A percentile compares a stretch with the other conserved stretches of the same genome.
Conservation (phyloP, 1,140 invertebrate species). For the Gonioctena quinquepunctata region DNA sequence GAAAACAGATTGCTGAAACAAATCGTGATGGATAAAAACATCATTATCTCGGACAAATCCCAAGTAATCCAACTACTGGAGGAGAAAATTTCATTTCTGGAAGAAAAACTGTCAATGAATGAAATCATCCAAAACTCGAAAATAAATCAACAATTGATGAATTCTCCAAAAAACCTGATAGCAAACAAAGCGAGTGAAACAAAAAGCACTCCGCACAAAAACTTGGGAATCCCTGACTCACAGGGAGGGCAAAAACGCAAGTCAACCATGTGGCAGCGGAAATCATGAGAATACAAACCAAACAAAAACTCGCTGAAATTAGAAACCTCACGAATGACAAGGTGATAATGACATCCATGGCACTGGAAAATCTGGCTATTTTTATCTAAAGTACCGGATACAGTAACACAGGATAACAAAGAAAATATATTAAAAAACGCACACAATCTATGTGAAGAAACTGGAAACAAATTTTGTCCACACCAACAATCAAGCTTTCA, state of each 20-base stretch:
- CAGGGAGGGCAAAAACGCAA: neutral
- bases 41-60: neutral
- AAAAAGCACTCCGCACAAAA: neutral
- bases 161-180: neutral
- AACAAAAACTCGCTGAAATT: neutral
- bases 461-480: neutral
- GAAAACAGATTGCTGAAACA: conserved; percentile 2
- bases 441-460: conserved; percentile 2
- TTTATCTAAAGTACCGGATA: conserved; percentile 6
- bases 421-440: neutral
- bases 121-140: neutral
- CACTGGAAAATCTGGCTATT: neutral
- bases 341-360: conserved; percentile 1
- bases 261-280: neutral
- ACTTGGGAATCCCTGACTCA: neutral
- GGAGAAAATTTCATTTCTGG: neutral
- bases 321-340: neutral
- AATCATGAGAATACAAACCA: conserved; percentile 7
- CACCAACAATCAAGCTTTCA: conserved; percentile 2
- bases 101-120: neutral
- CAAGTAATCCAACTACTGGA: neutral
- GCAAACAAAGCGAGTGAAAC: neutral
- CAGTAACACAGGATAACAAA: neutral
- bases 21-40: neutral
- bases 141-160: neutral